Base-by-base conservation (phyloP, 2,888 invertebrate species). In the Caenorhabditis becei region DNA sequence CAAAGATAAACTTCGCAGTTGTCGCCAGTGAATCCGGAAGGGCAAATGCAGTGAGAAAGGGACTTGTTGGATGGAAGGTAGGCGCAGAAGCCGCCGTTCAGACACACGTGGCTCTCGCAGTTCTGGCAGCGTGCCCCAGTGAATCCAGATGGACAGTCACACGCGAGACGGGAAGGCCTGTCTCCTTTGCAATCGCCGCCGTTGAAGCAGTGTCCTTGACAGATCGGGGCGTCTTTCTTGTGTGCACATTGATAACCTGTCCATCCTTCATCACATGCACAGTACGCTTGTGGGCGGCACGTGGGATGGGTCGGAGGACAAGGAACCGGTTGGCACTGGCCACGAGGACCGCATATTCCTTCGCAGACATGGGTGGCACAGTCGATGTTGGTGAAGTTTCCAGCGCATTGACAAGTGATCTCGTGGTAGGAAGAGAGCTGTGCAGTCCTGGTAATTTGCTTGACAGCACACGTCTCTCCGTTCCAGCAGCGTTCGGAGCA, bases 41-140 rank as follows among this genome's bases (percentile, higher is more conserved):
- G 74, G 20, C 80, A 80, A 14, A 75, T 54, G 32, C 80, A 79
- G 24, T 67, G 67, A 3, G 63, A 24, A 1, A 41, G 10, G 0
- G 65, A 44, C 8, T 8, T 20, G 28, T 70, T 78, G 7, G 71
- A 56, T 0, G 11, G 16, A 4, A 20, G 14, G 14, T 79, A 54
- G 28, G 49, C 24, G 51, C 79, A 79, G 54, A 67, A 67, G 11
- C 79, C 79, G 11, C 79, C 79, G 28, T 79, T 79, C 2, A 53
- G 16, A 16, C 79, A 79, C 23, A 41, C n/a, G 7, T 58, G 67
- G 5, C 92, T 92, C 14, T 91, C 88, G 5, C 93, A 92, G 28
- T 91, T 90, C 81, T 94, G 93, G 88, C 94, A 94, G 23, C 91
- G 92, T 61, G 89, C 86, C 4, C 93, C 94, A 85, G 89, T 91